These are phyloP conservation scores for Resseliella maxima DNA, from an alignment of 2,888 invertebrate species.

Conservation along the genomic window DNA sequence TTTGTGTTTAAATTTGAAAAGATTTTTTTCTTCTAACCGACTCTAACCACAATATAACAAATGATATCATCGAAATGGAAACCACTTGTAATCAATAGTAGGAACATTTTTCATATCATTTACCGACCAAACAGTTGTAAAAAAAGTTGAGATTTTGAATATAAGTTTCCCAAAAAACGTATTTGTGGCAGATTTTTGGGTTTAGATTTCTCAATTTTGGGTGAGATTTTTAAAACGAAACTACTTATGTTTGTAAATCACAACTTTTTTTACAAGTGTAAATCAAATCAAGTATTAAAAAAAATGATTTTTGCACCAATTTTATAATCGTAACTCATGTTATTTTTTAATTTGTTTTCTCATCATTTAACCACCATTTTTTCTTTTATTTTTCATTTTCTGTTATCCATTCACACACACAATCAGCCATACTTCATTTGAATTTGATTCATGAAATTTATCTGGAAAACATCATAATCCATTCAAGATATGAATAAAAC, in stretches of 20 bases:
- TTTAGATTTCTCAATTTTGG: too few species aligned
- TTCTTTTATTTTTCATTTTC: background rate
- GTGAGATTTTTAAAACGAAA: too few species aligned
- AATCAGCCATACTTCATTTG: background rate
- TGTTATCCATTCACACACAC: background rate
- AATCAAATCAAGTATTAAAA: too few species aligned
- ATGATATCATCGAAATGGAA: conserved; percentile 16
- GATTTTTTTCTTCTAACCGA: too few species aligned
- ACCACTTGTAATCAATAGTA: conserved; percentile 48
- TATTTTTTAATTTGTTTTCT: background rate
- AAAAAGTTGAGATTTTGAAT: too few species aligned
- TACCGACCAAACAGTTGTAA: too few species aligned
- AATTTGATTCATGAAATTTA: conserved; percentile 29
- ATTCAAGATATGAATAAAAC: background rate
- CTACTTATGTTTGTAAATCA: too few species aligned
- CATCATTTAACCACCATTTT: background rate
- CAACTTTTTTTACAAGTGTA: too few species aligned
- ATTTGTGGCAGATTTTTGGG: too few species aligned
- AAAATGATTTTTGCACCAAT: background rate
- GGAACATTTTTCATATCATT: conserved; percentile 53
- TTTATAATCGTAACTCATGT: background rate
- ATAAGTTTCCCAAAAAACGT: too few species aligned
- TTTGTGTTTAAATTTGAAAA: background rate
- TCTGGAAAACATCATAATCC: conserved; percentile 13
- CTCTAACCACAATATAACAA: background rate